Percentiles rank a stretch among this genome's conserved stretches.
These are phyloP conservation scores for Aphidius ervi DNA, from an alignment of 1,140 invertebrate species.

Conservation along the genomic window DNA sequence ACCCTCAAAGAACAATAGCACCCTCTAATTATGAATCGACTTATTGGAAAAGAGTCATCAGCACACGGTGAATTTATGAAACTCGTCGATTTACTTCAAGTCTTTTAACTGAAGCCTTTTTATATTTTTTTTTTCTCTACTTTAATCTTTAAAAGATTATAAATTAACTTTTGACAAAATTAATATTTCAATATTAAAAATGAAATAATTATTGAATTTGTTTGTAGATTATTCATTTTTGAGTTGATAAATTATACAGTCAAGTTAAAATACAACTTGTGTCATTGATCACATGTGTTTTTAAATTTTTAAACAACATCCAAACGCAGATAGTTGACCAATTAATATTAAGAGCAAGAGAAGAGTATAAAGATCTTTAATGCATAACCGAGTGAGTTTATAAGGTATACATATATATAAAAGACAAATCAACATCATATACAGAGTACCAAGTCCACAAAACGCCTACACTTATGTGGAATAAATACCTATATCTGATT, in stretches of 20 bases:
- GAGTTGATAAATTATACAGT: conserved; percentile 24
- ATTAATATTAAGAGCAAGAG: background rate
- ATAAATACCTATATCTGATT: conserved; percentile 14
- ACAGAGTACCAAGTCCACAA: background rate
- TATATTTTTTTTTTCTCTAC: too few relatives aligned
- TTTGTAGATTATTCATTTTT: conserved; percentile 1
- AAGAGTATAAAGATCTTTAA: conserved; percentile 32
- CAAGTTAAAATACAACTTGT: conserved; percentile 22
- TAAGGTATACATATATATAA: conserved; percentile 12
- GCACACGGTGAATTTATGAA: too few relatives aligned
- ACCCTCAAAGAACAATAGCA: conserved; percentile 48
- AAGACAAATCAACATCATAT: conserved; percentile 1
- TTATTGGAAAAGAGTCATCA: conserved; percentile 37
- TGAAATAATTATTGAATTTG: too few relatives aligned
- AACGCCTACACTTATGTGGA: conserved; percentile 4
- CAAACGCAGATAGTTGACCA: too few relatives aligned
- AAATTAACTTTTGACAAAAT: too few relatives aligned
- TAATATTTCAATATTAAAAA: conserved; percentile 18
- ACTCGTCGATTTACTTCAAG: too few relatives aligned
- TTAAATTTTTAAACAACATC: background rate
- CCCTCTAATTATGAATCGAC: conserved; percentile 52
- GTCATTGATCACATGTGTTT: conserved; percentile 23
- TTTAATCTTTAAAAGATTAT: too few relatives aligned
- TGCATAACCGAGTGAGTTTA: conserved; percentile 26
- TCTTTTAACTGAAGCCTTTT: too few relatives aligned